Evolutionary conservation across 2,888 invertebrate species (phyloP).

Genomic region (Plebejus anna): DNA sequence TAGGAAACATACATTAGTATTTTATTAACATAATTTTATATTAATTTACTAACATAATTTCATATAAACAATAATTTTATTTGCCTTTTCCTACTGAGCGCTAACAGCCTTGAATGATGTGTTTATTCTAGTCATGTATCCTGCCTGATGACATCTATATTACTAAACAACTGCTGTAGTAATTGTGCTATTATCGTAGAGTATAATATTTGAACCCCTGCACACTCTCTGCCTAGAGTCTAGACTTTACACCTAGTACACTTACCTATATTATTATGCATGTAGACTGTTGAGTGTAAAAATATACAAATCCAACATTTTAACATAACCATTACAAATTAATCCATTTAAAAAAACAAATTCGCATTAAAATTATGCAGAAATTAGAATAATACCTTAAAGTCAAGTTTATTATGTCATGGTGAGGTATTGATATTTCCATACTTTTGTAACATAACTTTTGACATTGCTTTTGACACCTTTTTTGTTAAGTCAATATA

Average conservation of each 20-base stretch:
- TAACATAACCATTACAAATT: background rate
- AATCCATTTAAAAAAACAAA: background rate
- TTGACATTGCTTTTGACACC: background rate
- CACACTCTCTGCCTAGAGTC: background rate
- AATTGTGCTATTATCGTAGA: conserved; percentile 15
- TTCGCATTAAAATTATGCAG: background rate
- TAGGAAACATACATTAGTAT: conserved; percentile 1
- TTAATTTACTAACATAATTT: background rate
- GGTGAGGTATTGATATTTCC: background rate
- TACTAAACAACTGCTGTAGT: conserved; percentile 25
- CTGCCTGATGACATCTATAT: conserved; percentile 15
- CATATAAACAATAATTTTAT: background rate
- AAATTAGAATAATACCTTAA: too few species aligned
- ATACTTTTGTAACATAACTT: background rate
- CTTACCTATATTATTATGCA: background rate
- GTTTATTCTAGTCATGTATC: conserved; percentile 6
- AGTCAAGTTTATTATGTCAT: background rate
- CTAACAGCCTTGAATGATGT: conserved; percentile 18
- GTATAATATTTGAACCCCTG: background rate
- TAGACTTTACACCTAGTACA: background rate
- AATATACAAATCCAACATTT: background rate
- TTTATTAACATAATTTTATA: background rate
- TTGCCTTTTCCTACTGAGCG: background rate
- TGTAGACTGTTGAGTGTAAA: background rate
- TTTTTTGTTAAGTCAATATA: background rate